phyloP scores from a whole-genome alignment of 2,888 invertebrate genomes.

The Stenodera caucasica region DNA sequence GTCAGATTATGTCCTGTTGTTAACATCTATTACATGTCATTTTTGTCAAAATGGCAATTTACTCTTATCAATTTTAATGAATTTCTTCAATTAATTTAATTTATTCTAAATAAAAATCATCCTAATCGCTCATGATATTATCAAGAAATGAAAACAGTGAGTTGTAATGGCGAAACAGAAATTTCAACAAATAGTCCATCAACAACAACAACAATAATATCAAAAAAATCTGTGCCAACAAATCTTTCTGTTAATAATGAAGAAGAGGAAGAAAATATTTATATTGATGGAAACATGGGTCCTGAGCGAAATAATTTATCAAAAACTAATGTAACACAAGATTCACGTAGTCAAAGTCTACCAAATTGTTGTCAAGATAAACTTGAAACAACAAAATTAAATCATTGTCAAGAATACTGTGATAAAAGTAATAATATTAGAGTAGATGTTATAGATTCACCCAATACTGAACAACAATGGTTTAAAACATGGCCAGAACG shows the following conservation, averaged over 20 bases:
- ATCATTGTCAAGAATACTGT: constrained; percentile 34
- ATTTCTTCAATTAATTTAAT: neutral
- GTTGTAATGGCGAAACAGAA: constrained; percentile 21
- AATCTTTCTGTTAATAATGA: neutral
- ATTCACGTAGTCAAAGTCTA: constrained; percentile 53
- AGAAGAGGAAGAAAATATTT: constrained; percentile 11
- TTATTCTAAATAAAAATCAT: neutral
- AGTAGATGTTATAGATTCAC: constrained; percentile 31
- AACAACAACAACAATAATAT: neutral
- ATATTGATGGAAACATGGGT: constrained; percentile 32
- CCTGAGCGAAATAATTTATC: constrained; percentile 40
- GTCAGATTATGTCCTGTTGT: neutral
- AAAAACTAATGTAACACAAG: constrained; percentile 39
- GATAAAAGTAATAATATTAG: constrained; percentile 39
- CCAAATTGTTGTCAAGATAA: constrained; percentile 48
- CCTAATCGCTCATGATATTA: neutral
- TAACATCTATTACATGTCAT: neutral
- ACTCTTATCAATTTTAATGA: neutral
- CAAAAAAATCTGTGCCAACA: neutral
- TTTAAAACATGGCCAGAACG: constrained; percentile 60
- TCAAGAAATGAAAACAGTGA: constrained; percentile 33
- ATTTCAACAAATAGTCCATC: neutral
- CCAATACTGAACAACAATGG: constrained; percentile 47
- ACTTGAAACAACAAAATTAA: constrained; percentile 4
- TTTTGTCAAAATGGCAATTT: neutral